Evolutionary conservation across 2,888 invertebrate genomes (phyloP).

Genomic region (Erebia aethiops): DNA sequence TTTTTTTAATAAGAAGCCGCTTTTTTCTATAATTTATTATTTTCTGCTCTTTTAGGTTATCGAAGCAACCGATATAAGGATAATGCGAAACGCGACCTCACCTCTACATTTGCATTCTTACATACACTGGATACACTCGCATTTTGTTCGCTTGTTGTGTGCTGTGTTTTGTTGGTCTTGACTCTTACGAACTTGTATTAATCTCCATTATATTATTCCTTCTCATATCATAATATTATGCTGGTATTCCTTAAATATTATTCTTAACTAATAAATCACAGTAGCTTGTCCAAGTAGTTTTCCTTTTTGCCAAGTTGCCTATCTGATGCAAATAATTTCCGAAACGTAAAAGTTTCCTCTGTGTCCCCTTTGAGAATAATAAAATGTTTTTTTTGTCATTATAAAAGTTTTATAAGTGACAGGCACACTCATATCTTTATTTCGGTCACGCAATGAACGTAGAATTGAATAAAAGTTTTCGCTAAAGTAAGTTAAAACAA

Average conservation of each 20-base stretch:
- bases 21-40: too few relatives aligned
- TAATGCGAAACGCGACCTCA: accelerated
- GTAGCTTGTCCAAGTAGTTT: constrained; percentile 9
- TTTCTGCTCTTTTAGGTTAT: too few relatives aligned
- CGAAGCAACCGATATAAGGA: too few relatives aligned
- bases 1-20: background rate
- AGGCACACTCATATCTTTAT: constrained; percentile 14
- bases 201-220: too few relatives aligned
- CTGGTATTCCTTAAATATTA: background rate
- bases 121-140: too few relatives aligned
- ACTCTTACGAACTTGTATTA: too few relatives aligned
- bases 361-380: constrained; percentile 16
- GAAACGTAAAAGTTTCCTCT: constrained; percentile 12
- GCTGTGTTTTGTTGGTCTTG: too few relatives aligned
- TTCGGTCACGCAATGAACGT: constrained; percentile 18
- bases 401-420: constrained; percentile 9
- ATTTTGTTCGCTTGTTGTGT: too few relatives aligned
- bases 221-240: background rate
- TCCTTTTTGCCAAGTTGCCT: constrained; percentile 1
- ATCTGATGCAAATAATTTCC: constrained; percentile 23
- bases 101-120: too few relatives aligned
- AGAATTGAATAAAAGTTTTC: constrained; percentile 24
- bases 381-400: constrained; percentile 19
- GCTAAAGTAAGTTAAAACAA: constrained; percentile 22
- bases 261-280: constrained; percentile 14